A percentile compares a stretch with the other conserved stretches of the same genome.
Evolutionary conservation across 2,113 vertebrate species (phyloP).

Genomic region (Arizona elegans): DNA sequence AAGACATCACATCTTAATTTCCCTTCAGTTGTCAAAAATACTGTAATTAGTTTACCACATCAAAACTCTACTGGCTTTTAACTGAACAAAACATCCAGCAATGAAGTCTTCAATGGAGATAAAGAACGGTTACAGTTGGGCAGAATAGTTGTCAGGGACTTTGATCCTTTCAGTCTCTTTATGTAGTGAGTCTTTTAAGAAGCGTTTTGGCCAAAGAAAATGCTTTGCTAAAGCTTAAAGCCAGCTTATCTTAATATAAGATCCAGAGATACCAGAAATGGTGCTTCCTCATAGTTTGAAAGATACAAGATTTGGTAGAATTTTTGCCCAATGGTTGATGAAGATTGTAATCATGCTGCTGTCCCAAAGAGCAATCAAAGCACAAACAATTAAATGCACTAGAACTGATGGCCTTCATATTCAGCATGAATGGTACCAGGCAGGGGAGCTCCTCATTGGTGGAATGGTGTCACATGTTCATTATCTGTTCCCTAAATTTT

Average conservation of each 20-base stretch:
- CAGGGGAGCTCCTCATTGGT: not conserved
- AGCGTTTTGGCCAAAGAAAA: not conserved
- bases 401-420: not conserved
- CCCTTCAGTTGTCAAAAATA: not conserved
- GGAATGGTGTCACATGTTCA: not conserved
- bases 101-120: not conserved
- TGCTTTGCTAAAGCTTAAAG: not conserved
- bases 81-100: not conserved
- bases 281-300: not conserved
- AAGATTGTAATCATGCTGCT: not conserved
- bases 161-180: not conserved
- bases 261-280: not conserved
- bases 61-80: not conserved
- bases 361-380: not conserved
- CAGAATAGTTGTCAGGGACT: not conserved
- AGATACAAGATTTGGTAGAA: not conserved
- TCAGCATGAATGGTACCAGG: not conserved
- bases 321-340: not conserved
- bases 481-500: not conserved
- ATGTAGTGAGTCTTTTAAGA: not conserved
- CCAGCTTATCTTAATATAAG: not conserved
- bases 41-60: not conserved
- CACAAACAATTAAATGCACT: not conserved
- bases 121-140: not conserved
- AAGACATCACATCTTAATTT: too few species aligned